Conservation (phyloP, 2,113 vertebrate genomes). For the Phoenicopterus ruber region DNA sequence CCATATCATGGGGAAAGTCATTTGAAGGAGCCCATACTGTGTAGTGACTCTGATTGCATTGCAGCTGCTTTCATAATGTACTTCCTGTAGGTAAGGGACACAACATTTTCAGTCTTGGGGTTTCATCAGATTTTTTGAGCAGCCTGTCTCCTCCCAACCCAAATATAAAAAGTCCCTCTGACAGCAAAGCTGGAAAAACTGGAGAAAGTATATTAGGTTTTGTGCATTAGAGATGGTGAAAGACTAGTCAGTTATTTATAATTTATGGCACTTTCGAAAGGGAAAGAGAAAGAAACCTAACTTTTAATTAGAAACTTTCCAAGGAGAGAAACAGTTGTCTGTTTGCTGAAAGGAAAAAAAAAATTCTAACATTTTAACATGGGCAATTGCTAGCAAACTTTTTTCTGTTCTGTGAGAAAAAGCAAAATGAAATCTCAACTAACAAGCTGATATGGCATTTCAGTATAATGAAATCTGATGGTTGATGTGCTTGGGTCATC, state of each 20-base stretch:
- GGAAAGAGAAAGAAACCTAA: not conserved
- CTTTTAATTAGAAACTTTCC: constrained; percentile 41
- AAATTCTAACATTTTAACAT: not conserved
- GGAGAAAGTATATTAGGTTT: not conserved
- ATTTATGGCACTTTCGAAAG: not conserved
- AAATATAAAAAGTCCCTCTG: not conserved
- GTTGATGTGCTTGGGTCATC: not conserved
- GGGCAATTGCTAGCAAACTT: not conserved
- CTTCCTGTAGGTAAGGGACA: not conserved
- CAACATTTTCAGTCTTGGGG: not conserved
- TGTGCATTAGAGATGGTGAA: not conserved
- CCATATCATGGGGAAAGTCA: not conserved
- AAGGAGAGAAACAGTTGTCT: not conserved
- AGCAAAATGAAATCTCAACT: not conserved
- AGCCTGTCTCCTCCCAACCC: not conserved
- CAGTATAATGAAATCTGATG: not conserved
- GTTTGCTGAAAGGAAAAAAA: not conserved
- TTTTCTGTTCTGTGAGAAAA: not conserved
- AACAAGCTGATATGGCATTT: not conserved
- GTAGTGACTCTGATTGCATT: not conserved
- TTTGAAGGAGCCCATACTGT: not conserved
- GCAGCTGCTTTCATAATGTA: not conserved
- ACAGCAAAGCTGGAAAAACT: not conserved
- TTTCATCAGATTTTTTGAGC: constrained; percentile 5
- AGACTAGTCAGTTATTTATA: constrained; percentile 35